Percentiles rank a stretch among this genome's conserved stretches.
phyloP scores from a whole-genome alignment of 2,888 invertebrate genomes.

The Onthophagus sagittarius region DNA sequence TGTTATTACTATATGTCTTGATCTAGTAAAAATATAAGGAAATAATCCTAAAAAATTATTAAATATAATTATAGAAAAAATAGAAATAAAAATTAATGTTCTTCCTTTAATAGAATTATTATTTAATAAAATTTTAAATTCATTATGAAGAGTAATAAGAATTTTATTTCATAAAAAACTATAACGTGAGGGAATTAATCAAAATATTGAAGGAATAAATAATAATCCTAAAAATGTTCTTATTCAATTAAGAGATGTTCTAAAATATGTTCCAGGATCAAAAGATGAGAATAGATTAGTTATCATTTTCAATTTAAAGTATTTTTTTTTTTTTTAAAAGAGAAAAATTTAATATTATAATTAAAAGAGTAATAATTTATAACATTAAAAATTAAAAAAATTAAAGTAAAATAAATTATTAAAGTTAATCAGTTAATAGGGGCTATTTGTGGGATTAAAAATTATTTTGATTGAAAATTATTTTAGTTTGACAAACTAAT shows the following conservation, averaged over 20 bases:
- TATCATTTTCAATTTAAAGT: slow-evolving; percentile 60
- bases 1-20: slow-evolving; percentile 61
- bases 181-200: slow-evolving; percentile 55
- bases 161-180: slow-evolving; percentile 52
- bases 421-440: slow-evolving; percentile 55
- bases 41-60: slow-evolving; percentile 69
- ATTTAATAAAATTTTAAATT: slow-evolving; percentile 57
- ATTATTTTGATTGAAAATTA: slow-evolving; percentile 55
- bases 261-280: slow-evolving; percentile 57
- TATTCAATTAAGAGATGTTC: slow-evolving; percentile 58
- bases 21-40: slow-evolving; percentile 67
- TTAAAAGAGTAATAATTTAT: slow-evolving; percentile 53
- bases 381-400: slow-evolving; percentile 53
- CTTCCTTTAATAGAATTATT: slow-evolving; percentile 48
- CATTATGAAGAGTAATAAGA: slow-evolving; percentile 50
- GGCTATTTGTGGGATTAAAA: slow-evolving; percentile 67
- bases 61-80: slow-evolving; percentile 59
- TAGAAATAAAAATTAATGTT: slow-evolving; percentile 55
- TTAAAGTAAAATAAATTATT: slow-evolving; percentile 45
- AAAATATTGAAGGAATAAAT: slow-evolving; percentile 54
- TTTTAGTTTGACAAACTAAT: slow-evolving; percentile 67
- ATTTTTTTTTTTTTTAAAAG: slow-evolving; percentile 32
- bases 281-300: slow-evolving; percentile 63
- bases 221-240: slow-evolving; percentile 54
- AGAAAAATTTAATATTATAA: slow-evolving; percentile 36